Conservation (phyloP, 1,140 invertebrate genomes). For the Drosophila chauvacae region DNA sequence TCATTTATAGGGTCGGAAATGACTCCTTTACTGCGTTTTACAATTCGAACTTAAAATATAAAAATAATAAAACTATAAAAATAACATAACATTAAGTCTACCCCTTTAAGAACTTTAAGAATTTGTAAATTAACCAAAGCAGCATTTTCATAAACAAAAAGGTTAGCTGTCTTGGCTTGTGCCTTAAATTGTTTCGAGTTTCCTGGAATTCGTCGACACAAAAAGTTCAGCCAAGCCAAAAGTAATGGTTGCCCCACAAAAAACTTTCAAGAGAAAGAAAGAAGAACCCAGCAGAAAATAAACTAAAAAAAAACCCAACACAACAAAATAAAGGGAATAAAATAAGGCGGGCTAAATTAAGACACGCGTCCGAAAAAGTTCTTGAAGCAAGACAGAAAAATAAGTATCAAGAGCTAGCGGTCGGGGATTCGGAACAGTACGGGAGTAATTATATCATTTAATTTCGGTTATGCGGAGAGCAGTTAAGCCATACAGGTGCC, state of each 20-base stretch:
- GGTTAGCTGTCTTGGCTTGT: constrained; percentile 26
- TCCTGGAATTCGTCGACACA: constrained; percentile 30
- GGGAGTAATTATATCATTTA: constrained; percentile 73
- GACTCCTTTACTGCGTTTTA: too few relatives aligned
- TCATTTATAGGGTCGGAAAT: too few relatives aligned
- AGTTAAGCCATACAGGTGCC: constrained; percentile 40
- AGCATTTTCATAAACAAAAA: constrained; percentile 8
- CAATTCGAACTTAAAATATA: too few relatives aligned
- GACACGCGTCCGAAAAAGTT: constrained; percentile 62
- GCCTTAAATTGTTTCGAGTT: constrained; percentile 20
- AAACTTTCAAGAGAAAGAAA: constrained; percentile 4
- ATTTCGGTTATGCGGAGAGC: constrained; percentile 55
- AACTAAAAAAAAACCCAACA: background rate
- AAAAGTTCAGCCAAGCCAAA: constrained; percentile 31
- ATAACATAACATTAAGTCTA: background rate
- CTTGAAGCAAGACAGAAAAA: constrained; percentile 66
- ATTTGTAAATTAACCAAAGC: background rate
- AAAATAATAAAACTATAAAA: background rate
- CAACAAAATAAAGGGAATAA: constrained; percentile 23
- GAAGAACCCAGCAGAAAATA: background rate
- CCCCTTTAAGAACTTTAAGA: background rate
- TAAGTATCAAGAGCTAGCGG: constrained; percentile 6
- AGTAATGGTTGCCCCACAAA: constrained; percentile 26
- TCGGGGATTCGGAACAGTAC: constrained; percentile 37
- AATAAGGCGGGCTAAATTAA: constrained; percentile 25